Evolutionary conservation across 2,888 invertebrate species (phyloP).

Genomic region (Pristionchus exspectatus): DNA sequence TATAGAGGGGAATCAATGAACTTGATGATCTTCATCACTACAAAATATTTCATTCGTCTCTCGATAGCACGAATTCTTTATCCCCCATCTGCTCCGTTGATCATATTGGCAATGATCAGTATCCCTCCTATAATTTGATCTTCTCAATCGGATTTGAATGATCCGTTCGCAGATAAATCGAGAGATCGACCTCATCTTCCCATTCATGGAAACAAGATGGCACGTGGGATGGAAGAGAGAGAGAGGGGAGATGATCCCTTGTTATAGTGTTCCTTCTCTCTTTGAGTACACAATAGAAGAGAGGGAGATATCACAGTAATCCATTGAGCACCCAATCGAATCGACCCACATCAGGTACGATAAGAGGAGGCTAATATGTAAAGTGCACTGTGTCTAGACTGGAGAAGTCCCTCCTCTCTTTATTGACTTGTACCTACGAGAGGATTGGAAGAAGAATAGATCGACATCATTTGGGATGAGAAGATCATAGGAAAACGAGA

Average conservation of each 20-base stretch:
- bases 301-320: not conserved
- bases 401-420: not conserved
- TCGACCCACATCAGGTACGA: not conserved
- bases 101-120: constrained; percentile 17
- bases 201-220: constrained; percentile 3
- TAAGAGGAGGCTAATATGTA: not conserved
- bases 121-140: not conserved
- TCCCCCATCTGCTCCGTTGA: not conserved
- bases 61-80: not conserved
- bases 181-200: not conserved
- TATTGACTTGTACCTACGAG: not conserved
- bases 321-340: not conserved
- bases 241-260: not conserved
- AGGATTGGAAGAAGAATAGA: constrained; percentile 5
- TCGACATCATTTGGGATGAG: not conserved
- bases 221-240: not conserved
- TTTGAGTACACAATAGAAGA: not conserved
- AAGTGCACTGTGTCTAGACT: not conserved
- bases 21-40: not conserved
- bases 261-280: not conserved
- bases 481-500: not conserved
- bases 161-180: not conserved
- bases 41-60: not conserved
- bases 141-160: not conserved
- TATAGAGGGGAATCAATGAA: not conserved